Conservation (phyloP, 2,113 vertebrate genomes). For the Notechis scutatus region DNA sequence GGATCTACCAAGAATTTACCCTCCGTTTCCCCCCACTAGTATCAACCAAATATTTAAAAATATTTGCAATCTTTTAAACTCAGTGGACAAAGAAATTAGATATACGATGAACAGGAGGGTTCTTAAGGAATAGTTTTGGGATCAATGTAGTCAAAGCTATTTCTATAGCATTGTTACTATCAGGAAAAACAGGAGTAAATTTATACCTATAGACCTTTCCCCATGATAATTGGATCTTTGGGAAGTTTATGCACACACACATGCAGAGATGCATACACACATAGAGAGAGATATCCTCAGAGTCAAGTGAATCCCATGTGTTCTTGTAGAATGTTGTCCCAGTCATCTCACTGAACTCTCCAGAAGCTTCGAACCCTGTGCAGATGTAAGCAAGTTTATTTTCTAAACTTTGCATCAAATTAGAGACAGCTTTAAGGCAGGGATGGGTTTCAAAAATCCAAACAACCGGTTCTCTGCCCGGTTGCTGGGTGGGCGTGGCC, state of each 20-base stretch:
- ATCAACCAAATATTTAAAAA: neutral
- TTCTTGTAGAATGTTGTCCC: neutral
- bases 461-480: too few relatives aligned
- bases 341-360: neutral
- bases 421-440: neutral
- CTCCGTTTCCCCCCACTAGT: neutral
- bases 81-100: neutral
- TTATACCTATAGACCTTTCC: neutral
- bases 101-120: neutral
- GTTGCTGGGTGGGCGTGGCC: too few relatives aligned
- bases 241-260: neutral
- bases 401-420: neutral
- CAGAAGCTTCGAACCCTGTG: neutral
- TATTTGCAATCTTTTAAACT: neutral
- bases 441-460: too few relatives aligned
- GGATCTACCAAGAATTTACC: neutral
- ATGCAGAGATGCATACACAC: neutral
- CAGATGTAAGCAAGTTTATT: neutral
- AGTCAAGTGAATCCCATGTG: neutral
- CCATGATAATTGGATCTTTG: neutral
- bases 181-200: neutral
- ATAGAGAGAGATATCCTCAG: neutral
- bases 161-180: neutral
- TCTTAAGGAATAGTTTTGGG: neutral
- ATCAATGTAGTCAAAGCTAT: neutral